Base-by-base conservation (phyloP, 1,140 invertebrate species). In the Sipha flava region DNA sequence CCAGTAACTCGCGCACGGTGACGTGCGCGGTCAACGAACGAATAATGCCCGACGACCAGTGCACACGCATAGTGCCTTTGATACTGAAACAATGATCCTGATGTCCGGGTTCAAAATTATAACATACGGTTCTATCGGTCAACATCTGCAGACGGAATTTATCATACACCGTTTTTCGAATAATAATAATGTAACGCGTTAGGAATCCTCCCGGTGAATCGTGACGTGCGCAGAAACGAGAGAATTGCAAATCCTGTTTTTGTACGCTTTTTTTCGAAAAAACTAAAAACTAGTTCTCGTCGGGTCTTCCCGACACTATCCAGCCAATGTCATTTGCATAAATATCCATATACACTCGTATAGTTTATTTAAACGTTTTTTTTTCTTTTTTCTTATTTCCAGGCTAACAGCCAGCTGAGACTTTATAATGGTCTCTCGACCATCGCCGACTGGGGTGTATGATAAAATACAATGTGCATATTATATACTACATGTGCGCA, bases 181-280 rank as follows among this genome's bases (percentile, higher is more conserved):
- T 68, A 66, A 40, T 40, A 40, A 40, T 66, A 66, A 66, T 34
- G 43, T 66, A 70, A 68, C 29, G 29, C 21, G 62, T 66, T 23
- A 5, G 34, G 37, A 66, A 66, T 66, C 43, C 37, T 23, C 21
- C 31, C 21, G 66, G 23, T 5, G 40, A 47, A 16, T 70, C 66
- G 40, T 70, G 66, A 47, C 37, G 31, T 37, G 70, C 23, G 31
- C 21, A 54, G 12, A 75, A 75, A 75, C 47, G 31, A 75, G 47
- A 75, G 47, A 54, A 75, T 75, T 23, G 49, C 29, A 37, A 54
- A 75, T 75, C 70, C 70, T 54, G 70, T 75, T 75, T 54, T 34
- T 75, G 66, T 70, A 47, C n/a, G n/a, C 7, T 75, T 75, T 75
- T 66, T 75, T 75, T 75, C 23, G 6, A 21, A 14, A 16, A 21